Evolutionary conservation across 1,140 invertebrate genomes (phyloP), one percentile per base, ranked within the genome.

Genomic region (Trigoniulus corallinus): DNA sequence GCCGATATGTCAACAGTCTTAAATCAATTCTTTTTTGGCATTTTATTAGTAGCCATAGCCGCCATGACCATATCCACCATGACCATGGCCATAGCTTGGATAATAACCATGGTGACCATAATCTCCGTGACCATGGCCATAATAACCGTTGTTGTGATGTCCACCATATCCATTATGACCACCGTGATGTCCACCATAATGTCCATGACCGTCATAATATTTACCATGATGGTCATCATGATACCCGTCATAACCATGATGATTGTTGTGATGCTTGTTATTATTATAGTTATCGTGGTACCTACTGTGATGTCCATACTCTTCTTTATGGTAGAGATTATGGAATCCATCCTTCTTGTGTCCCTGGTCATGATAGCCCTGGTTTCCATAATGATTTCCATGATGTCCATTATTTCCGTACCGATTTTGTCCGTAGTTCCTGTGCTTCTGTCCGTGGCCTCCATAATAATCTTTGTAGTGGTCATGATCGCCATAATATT

Each of bases 311-410:
- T 55, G 48, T n/a, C 55, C 59, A 34, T 55, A 60, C 47, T 60
- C 59, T 45, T 60, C 59, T 34, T 61, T 60, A 51, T 61, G 59
- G 51, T 60, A 61, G 1, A 55, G 51, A 26, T 60, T 60, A 47
- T 60, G 61, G 52, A 52, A 60, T 23, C 59, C 59, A 51, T 60
- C 49, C n/a, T 48, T 48, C 12, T 22, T 34, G 21, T 49, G 41
- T 10, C 43, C 54, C 25, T 51, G 26, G 21, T 54, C 43, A 26
- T 47, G 42, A 27, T 53, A 43, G 24, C 52, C 40, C 25, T 58
- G 50, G 23, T 57, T 54, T 7, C 42, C 42, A 24, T 44, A 24
- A 24, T 44, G 42, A 20, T 44, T 44, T 4, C 42, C 42, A 22
- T 58, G 47, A 27, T 57, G 52, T n/a, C 54, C 54, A 24, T 52